Evolutionary conservation across 2,113 vertebrate genomes (phyloP), one percentile per base, ranked within the genome.

Genomic region (Anhinga rufa): DNA sequence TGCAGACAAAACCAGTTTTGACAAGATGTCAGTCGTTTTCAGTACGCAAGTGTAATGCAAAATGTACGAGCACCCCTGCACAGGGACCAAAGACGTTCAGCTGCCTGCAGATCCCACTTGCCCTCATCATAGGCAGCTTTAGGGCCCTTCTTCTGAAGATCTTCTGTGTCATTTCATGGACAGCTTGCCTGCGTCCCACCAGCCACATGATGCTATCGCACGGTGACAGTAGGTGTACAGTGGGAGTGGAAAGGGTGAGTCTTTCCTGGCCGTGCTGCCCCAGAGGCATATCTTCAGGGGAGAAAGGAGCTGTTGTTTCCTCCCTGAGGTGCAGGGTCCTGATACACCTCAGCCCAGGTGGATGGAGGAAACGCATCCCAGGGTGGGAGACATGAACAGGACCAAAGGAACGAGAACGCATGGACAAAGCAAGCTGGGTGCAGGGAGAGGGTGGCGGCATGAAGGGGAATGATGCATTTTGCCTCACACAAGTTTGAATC

Each of bases 351-450:
- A 20, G 21, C 36, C 4, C 34, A 36, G 12, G 22, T 6, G 29
- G 44, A 55, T 1, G 12, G 48, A 76, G 49, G 54, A 58, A 55
- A 40, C 0, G 0, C 7, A 46, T 40, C 17, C 40, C 28, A 28
- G 7, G 14, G 13, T 18, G 17, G 58, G 17, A 77, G 46, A 48
- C 46, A 22, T 29, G 28, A 49, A 19, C 8, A 34, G 34, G 36
- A 26, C 15, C 0, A 0, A 40, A 42, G 44, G 55, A 86, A 36
- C 1, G 2, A 40, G 62, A 75, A 32, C 0, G 1, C 44, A 6
- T 13, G 29, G 29, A 46, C 14, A 69, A 54, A 66, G n/a, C 14
- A 58, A 29, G 19, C 0, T 77, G 40, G 15, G 31, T 22, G 4
- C 36, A 69, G 8, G 34, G 8, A n/a, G n/a, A 54, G 34, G 36